Evolutionary conservation across 1,140 invertebrate species (phyloP).

Genomic region (Limonius californicus): DNA sequence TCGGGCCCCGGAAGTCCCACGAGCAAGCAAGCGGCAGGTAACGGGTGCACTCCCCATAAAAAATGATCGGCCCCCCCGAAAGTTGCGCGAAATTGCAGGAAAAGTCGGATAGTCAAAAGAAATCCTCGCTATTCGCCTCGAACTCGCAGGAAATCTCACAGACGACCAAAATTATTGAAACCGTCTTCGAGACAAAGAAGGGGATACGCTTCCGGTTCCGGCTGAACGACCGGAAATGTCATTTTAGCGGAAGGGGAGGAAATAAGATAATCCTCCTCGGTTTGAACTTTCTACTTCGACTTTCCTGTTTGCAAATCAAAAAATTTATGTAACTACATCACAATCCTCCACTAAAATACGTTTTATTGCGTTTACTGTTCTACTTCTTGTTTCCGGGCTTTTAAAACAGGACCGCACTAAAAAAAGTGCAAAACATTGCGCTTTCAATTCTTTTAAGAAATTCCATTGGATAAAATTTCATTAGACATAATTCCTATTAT

Average conservation of each 20-base stretch:
- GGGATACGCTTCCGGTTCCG: slow-evolving; percentile 31
- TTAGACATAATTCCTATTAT: too few species aligned
- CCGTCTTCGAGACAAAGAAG: slow-evolving; percentile 30
- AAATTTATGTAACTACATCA: too few species aligned
- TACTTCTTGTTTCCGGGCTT: too few species aligned
- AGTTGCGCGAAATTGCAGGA: background rate
- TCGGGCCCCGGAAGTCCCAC: too few species aligned
- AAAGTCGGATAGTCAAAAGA: background rate
- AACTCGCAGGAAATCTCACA: background rate
- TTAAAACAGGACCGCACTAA: too few species aligned
- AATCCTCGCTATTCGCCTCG: background rate
- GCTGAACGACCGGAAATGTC: slow-evolving; percentile 34
- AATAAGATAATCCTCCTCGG: slow-evolving; percentile 33
- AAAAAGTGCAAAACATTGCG: too few species aligned
- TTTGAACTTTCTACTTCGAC: slow-evolving; percentile 20
- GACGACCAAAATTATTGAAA: slow-evolving; percentile 26
- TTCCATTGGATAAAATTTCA: too few species aligned
- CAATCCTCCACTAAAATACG: too few species aligned
- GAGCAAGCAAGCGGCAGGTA: too few species aligned
- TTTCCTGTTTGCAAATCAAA: background rate
- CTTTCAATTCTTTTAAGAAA: too few species aligned
- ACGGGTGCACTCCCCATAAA: background rate
- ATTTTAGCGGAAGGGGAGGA: slow-evolving; percentile 32
- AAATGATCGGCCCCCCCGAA: background rate
- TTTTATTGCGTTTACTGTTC: too few species aligned